These are phyloP conservation scores for Chiloscyllium plagiosum DNA, from an alignment of 2,113 vertebrate species.

Conservation along the genomic window DNA sequence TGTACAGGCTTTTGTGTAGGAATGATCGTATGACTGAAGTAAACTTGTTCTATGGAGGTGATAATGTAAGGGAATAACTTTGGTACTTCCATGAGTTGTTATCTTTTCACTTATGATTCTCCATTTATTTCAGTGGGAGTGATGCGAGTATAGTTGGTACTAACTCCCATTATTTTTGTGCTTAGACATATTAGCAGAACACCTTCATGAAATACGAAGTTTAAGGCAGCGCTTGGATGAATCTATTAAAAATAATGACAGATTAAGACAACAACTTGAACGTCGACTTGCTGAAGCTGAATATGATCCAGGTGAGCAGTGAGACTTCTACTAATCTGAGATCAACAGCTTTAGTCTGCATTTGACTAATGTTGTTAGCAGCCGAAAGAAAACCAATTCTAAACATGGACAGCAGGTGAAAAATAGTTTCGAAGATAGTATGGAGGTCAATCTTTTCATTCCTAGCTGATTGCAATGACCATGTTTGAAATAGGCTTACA, in stretches of 20 bases:
- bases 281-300: constrained; percentile 65
- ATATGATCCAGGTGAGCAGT: constrained; percentile 66
- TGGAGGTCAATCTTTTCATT: neutral
- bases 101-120: neutral
- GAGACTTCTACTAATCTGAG: no score
- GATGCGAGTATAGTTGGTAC: neutral
- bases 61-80: neutral
- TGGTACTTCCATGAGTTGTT: neutral
- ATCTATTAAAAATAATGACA: constrained; percentile 83
- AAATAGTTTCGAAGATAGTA: neutral
- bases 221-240: constrained; percentile 80
- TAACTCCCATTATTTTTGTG: constrained; percentile 46
- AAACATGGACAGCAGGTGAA: neutral
- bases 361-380: neutral
- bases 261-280: constrained; percentile 79
- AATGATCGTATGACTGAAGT: neutral
- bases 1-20: neutral
- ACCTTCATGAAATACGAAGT: constrained; percentile 82
- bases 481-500: neutral
- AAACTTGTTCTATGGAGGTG: neutral
- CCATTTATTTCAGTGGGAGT: neutral
- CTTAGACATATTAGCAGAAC: constrained; percentile 78
- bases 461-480: neutral
- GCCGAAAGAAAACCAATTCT: neutral
- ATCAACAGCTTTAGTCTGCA: neutral